Evolutionary conservation across 2,888 invertebrate genomes (phyloP).

Genomic region (Liopterus haemorrhoidalis): DNA sequence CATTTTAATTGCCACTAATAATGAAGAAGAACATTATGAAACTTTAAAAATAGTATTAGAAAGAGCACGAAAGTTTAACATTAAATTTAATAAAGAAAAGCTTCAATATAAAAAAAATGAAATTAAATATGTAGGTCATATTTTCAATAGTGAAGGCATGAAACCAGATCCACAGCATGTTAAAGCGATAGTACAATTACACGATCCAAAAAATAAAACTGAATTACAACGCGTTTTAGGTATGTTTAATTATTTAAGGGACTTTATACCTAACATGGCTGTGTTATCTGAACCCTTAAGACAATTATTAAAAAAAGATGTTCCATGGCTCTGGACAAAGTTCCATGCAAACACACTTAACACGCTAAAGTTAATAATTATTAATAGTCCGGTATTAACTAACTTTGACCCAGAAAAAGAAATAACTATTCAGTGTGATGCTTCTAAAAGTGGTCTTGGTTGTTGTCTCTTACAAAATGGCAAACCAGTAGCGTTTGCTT

Average conservation of each 20-base stretch:
- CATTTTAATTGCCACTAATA: conserved; percentile 3
- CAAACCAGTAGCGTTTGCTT: conserved; percentile 25
- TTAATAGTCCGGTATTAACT: conserved; percentile 22
- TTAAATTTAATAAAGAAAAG: conserved; percentile 26
- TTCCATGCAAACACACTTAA: conserved; percentile 20
- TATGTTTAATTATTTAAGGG: conserved; percentile 25
- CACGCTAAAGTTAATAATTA: conserved; percentile 21
- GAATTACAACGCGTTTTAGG: conserved; percentile 14
- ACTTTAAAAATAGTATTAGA: conserved; percentile 12
- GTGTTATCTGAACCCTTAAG: conserved; percentile 16
- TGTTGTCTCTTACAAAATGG: conserved; percentile 27
- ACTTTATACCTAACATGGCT: conserved; percentile 22
- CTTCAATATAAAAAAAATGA: conserved; percentile 21
- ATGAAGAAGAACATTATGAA: conserved; percentile 5
- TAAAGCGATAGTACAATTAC: conserved; percentile 15
- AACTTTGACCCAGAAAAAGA: conserved; percentile 21
- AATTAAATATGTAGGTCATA: conserved; percentile 27
- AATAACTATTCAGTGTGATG: conserved; percentile 25
- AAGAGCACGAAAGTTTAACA: conserved; percentile 22
- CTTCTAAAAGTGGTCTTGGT: conserved; percentile 26
- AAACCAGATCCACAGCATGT: conserved; percentile 15
- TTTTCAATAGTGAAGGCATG: conserved; percentile 17
- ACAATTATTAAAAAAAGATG: conserved; percentile 26
- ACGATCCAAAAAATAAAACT: conserved; percentile 13
- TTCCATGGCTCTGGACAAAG: conserved; percentile 22